Conservation (phyloP, 2,113 vertebrate species). For the Ciconia boyciana region DNA sequence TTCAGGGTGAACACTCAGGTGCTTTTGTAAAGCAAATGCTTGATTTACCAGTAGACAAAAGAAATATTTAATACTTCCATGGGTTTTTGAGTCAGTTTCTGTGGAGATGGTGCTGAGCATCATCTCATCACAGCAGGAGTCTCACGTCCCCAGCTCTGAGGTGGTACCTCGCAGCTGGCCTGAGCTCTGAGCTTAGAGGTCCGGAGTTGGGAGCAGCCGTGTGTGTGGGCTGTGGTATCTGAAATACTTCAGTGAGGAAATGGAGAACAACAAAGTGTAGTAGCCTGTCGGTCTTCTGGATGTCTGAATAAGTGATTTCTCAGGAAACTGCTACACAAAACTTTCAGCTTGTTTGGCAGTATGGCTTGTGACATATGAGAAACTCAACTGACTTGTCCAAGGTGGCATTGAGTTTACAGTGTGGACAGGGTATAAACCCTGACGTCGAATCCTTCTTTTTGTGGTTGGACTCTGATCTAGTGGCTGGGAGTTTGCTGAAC, state of each 20-base stretch:
- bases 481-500: neutral
- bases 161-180: neutral
- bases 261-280: neutral
- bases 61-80: neutral
- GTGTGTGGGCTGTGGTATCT: neutral
- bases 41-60: neutral
- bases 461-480: neutral
- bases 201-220: rapidly evolving
- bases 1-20: neutral
- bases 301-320: neutral
- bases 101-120: neutral
- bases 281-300: neutral
- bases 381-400: neutral
- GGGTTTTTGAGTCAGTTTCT: neutral
- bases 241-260: neutral
- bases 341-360: neutral
- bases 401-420: neutral
- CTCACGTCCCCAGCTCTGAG: neutral
- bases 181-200: neutral
- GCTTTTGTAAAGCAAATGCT: neutral
- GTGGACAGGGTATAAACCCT: neutral
- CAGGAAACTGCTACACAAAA: neutral
- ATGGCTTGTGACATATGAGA: neutral
- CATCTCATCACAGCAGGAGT: neutral
- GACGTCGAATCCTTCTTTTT: neutral